phyloP scores from a whole-genome alignment of 2,888 invertebrate species.

The Parnassius apollo region DNA sequence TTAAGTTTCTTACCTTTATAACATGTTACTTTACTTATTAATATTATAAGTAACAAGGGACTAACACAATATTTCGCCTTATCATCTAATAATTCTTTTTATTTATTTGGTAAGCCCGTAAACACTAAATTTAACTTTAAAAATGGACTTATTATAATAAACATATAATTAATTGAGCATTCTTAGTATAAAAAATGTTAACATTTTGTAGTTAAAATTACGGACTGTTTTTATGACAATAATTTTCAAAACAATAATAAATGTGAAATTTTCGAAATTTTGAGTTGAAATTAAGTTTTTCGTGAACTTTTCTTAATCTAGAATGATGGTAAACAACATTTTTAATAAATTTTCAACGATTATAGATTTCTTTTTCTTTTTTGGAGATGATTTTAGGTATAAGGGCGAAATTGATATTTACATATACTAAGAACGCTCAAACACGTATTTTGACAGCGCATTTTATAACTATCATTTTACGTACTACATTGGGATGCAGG shows the following conservation, averaged over 20 bases:
- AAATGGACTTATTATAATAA: not conserved
- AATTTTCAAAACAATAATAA: no score
- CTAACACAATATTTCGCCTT: constrained; percentile 40
- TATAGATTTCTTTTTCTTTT: no score
- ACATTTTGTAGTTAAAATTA: no score
- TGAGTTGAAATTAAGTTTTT: no score
- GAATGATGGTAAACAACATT: no score
- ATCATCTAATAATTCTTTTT: constrained; percentile 47
- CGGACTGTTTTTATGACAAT: no score
- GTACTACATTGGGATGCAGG: constrained; percentile 40
- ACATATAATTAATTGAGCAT: constrained; percentile 5
- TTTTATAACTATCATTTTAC: constrained; percentile 31
- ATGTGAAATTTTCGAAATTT: no score
- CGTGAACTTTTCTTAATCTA: no score
- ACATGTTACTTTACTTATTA: constrained; percentile 9
- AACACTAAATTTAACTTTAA: constrained; percentile 35
- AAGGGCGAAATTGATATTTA: no score
- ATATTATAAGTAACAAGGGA: constrained; percentile 38
- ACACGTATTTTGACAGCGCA: constrained; percentile 1
- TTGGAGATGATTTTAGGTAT: no score
- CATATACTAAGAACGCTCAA: constrained; percentile 9
- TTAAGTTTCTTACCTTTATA: constrained; percentile 3
- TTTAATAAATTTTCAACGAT: no score
- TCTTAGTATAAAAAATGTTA: constrained; percentile 5
- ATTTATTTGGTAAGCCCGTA: constrained; percentile 53